Percentiles rank a stretch among this genome's conserved stretches.
Conservation (phyloP, 2,888 invertebrate species). For the Nemotelus pantherinus region DNA sequence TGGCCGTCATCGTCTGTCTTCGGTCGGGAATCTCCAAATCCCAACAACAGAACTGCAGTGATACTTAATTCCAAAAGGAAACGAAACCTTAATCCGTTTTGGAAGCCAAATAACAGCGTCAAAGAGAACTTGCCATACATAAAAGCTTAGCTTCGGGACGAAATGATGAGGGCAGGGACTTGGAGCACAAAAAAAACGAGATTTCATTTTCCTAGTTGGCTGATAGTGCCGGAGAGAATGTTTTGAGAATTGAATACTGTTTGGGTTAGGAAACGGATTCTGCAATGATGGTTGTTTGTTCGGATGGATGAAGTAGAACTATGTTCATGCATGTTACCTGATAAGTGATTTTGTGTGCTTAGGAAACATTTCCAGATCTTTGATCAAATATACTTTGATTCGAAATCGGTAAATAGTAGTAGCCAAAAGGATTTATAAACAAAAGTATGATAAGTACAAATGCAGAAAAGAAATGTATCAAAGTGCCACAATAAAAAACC, state of each 20-base stretch:
- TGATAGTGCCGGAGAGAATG: neutral
- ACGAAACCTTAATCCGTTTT: slow-evolving; percentile 39
- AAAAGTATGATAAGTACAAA: too few species aligned
- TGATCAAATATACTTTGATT: too few species aligned
- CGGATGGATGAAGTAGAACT: too few species aligned
- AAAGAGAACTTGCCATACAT: neutral
- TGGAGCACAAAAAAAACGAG: neutral
- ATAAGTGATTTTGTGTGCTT: too few species aligned
- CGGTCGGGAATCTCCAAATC: slow-evolving; percentile 4
- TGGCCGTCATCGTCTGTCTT: neutral
- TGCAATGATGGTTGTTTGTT: too few species aligned
- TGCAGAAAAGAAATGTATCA: too few species aligned
- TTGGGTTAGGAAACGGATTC: neutral
- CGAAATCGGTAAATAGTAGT: too few species aligned
- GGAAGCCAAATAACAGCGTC: slow-evolving; percentile 32
- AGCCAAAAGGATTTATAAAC: too few species aligned
- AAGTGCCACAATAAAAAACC: too few species aligned
- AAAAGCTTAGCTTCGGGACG: neutral
- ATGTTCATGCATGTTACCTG: too few species aligned
- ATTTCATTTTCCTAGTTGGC: neutral
- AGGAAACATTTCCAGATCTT: too few species aligned
- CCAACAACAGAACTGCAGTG: slow-evolving; percentile 8
- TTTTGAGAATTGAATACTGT: neutral
- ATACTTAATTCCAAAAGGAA: slow-evolving; percentile 27
- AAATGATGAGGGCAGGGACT: neutral